A percentile compares a stretch with the other conserved stretches of the same genome.
Conservation (phyloP, 2,113 vertebrate species). For the Dolichotis patagonum region DNA sequence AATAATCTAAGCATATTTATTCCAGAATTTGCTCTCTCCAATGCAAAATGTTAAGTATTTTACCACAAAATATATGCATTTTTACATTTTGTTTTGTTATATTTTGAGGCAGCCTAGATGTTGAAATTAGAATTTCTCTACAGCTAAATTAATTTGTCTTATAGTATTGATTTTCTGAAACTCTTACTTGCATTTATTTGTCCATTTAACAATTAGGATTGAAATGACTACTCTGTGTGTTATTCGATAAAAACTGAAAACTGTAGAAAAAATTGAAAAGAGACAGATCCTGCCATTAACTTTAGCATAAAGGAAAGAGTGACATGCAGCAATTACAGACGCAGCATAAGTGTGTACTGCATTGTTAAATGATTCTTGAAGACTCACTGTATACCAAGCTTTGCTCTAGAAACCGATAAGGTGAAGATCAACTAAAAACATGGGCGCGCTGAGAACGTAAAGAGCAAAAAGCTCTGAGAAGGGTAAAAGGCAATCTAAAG, state of each 20-base stretch:
- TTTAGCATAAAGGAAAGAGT: background rate
- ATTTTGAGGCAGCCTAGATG: background rate
- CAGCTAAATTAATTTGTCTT: background rate
- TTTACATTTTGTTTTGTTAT: background rate
- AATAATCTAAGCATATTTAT: background rate
- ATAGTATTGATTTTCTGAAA: background rate
- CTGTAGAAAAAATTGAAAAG: background rate
- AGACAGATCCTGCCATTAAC: background rate
- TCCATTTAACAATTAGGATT: background rate
- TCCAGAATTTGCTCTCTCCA: background rate
- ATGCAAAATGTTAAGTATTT: background rate
- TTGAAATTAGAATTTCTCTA: background rate
- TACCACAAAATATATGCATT: background rate
- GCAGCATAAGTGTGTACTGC: background rate
- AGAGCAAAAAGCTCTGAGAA: background rate
- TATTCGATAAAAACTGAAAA: background rate
- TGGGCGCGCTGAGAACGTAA: background rate
- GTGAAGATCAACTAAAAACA: background rate
- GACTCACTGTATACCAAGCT: background rate
- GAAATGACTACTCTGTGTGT: background rate
- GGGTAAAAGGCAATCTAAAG: background rate
- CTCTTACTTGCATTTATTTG: background rate
- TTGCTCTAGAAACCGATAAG: background rate
- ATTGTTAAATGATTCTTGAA: background rate
- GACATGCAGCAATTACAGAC: background rate